phyloP scores from a whole-genome alignment of 2,888 invertebrate genomes.

The Unio delphinus region DNA sequence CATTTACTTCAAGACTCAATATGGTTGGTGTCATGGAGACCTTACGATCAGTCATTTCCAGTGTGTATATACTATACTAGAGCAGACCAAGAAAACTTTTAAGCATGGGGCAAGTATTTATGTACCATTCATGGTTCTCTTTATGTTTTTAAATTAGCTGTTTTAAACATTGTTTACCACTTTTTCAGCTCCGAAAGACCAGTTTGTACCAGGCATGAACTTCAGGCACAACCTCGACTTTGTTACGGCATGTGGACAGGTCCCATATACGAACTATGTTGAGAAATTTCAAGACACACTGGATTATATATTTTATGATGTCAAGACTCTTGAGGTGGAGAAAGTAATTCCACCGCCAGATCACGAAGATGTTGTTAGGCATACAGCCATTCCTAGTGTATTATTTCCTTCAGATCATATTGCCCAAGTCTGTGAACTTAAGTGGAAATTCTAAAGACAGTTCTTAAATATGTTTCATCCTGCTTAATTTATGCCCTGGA shows the following conservation, averaged over 20 bases:
- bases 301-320: constrained; percentile 92
- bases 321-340: constrained; percentile 59
- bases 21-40: too few relatives aligned
- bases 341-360: constrained; percentile 87
- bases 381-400: constrained; percentile 88
- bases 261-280: constrained; percentile 88
- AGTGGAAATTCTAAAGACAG: constrained; percentile 37
- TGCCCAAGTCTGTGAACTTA: constrained; percentile 78
- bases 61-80: too few relatives aligned
- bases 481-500: too few relatives aligned
- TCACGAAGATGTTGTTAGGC: constrained; percentile 81
- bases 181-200: constrained; percentile 21
- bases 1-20: too few relatives aligned
- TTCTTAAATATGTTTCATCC: too few relatives aligned
- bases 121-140: too few relatives aligned
- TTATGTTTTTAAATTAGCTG: too few relatives aligned
- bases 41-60: too few relatives aligned
- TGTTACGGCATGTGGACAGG: constrained; percentile 87
- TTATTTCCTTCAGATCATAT: constrained; percentile 96
- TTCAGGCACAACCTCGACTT: constrained; percentile 78
- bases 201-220: constrained; percentile 32
- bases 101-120: too few relatives aligned
- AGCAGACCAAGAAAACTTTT: too few relatives aligned
- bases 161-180: too few relatives aligned
- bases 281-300: constrained; percentile 86